Evolutionary conservation across 2,113 vertebrate species (phyloP).

Genomic region (Pedetes capensis): DNA sequence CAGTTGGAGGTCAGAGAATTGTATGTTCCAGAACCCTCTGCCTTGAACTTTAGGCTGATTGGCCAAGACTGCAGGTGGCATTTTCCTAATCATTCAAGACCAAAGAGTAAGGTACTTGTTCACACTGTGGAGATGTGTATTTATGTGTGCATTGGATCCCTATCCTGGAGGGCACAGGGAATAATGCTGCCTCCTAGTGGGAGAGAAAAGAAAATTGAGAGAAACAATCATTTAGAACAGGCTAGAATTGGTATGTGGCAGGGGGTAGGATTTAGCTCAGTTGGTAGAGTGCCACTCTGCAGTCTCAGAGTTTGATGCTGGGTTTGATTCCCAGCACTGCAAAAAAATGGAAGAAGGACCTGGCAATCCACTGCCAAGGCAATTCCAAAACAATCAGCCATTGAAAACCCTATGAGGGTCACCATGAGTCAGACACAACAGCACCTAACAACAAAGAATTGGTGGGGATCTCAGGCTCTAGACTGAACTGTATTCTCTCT

Average conservation of each 20-base stretch:
- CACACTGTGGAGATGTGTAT: background rate
- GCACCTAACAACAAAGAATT: too few relatives aligned
- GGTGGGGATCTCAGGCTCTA: background rate
- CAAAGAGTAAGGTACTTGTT: background rate
- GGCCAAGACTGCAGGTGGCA: background rate
- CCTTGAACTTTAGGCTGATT: background rate
- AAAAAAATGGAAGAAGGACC: too few relatives aligned
- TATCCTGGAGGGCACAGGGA: background rate
- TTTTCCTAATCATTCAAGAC: background rate
- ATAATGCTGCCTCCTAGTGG: constrained; percentile 51
- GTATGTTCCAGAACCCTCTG: background rate
- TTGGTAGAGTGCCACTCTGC: too few relatives aligned
- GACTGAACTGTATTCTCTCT: background rate
- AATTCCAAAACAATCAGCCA: too few relatives aligned
- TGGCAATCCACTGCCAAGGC: too few relatives aligned
- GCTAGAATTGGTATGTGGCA: too few relatives aligned
- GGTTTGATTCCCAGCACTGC: too few relatives aligned
- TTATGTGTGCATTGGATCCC: background rate
- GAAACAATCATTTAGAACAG: background rate
- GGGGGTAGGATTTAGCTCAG: too few relatives aligned
- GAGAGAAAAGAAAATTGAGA: constrained; percentile 4
- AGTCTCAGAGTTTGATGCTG: too few relatives aligned
- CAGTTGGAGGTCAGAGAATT: background rate
- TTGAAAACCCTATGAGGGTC: too few relatives aligned
- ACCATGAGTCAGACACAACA: too few relatives aligned